Base-by-base conservation (phyloP, 1,140 invertebrate species). In the Bursaphelenchus mucronatus region DNA sequence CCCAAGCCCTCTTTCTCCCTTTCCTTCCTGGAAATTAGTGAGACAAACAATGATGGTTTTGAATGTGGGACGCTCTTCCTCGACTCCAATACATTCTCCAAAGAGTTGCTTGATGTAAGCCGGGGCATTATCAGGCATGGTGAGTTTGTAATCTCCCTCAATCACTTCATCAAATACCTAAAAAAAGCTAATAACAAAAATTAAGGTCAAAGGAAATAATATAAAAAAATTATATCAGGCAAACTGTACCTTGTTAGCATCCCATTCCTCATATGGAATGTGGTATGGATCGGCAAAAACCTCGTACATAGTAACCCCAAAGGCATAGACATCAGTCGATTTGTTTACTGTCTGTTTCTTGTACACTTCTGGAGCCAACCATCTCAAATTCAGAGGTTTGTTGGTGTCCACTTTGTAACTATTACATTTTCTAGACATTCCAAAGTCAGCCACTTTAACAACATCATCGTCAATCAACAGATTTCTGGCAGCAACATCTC, bases 381-480 rank as follows among this genome's bases (percentile, higher is more conserved):
- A 70, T 17, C 68, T 69, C 10, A 70, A 49, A 67, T 73, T 73
- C 45, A 73, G 53, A 17, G 68, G 68, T 44, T 70, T 70, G 41
- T 73, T 67, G 11, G 58, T 59, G 44, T 70, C 68, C n/a, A 70
- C 53, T 46, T 66, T 70, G 45, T 70, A 73, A 13, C 57, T 69
- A 3, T 39, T 70, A 9, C 61, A 45, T 40, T 49, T 41, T 71
- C 94, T 86, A 0, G 94, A 92, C 21, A 97, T 85, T 6, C 94
- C 94, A 83, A 97, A 97, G 82, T 97, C 94, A 0, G 93, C 92
- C 75, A 98, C 95, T 84, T 98, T 97, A 21, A 83, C 72, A 7
- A 82, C 79, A 73, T 93, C 90, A 21, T 64, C 61, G 66, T 89
- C 89, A 5, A 98, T 91, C 0, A 98, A 85, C 10, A 97, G 90